phyloP scores from a whole-genome alignment of 2,888 invertebrate species.

The Sphaeridia pumilis region DNA sequence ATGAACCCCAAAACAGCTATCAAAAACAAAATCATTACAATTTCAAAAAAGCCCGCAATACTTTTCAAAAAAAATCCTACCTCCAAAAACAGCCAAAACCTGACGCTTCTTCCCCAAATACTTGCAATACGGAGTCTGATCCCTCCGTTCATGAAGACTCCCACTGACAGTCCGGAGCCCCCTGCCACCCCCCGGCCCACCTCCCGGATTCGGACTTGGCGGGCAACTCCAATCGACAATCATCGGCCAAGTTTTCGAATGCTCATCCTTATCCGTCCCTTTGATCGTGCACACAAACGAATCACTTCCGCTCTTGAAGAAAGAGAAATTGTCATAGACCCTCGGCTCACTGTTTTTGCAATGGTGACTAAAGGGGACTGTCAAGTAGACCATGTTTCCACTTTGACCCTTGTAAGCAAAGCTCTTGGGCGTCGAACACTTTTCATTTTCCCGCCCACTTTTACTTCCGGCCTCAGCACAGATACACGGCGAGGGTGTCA shows the following conservation, averaged over 20 bases:
- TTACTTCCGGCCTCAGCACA: too few species aligned
- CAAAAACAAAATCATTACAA: not conserved
- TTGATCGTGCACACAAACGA: not conserved
- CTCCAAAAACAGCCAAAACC: not conserved
- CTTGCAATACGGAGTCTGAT: not conserved
- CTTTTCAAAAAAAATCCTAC: not conserved
- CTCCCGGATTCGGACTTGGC: too few species aligned
- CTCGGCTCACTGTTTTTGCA: not conserved
- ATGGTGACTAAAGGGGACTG: not conserved
- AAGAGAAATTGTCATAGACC: not conserved
- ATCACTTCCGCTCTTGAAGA: not conserved
- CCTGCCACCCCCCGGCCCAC: too few species aligned
- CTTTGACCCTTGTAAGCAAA: not conserved
- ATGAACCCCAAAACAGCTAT: conserved; percentile 26
- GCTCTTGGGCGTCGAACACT: not conserved
- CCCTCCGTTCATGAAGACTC: not conserved
- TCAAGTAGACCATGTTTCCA: not conserved
- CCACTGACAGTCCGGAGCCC: not conserved
- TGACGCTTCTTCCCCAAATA: not conserved
- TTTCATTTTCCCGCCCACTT: too few species aligned
- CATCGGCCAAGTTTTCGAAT: conserved; percentile 1
- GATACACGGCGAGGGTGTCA: too few species aligned
- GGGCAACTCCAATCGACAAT: not conserved
- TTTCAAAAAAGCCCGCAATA: not conserved
- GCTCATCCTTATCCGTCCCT: not conserved